Base-by-base conservation (phyloP, 2,113 vertebrate genomes). In the Sinocyclocheilus maitianheensis region DNA sequence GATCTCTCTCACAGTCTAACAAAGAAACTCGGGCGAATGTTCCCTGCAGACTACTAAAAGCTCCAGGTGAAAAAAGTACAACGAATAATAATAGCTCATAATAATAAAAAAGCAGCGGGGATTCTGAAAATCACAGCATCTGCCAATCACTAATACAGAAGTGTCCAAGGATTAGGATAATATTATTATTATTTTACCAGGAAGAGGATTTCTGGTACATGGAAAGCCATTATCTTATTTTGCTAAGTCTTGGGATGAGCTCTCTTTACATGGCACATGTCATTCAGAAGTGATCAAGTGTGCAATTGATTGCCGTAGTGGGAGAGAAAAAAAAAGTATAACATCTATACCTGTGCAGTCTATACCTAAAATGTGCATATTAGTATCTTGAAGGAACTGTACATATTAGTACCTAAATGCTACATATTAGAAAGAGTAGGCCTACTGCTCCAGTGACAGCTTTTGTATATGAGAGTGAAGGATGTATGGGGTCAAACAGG, bases 31-130 rank as follows among this genome's bases (percentile, higher is more conserved):
- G 87, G 90, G 90, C 3, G 88, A 89, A 88, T 2, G n/a, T 65
- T 93, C 90, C 90, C 91, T 84, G 81, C 89, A 91, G 92, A 92
- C 90, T 89, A 90, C 88, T 24, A 26, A 62, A 81, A 80, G 37
- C 87, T 60, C 85, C 79, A 60, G 30, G 77, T 69, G 82, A 6
- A 13, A 87, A 84, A 58, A 55, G 63, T 84, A 6, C 6, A n/a
- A 22, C 6, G 22, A 40, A 48, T 20, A 62, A 62, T 51, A 74
- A n/a, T 22, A 43, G 40, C 13, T 51, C 16, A 76, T 76, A 48
- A 48, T 76, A 51, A 24, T 16, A 37, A 26, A 76, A 78, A 85
- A 58, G 26, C 74, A 67, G 43, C 4, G 43, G 46, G 22, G n/a
- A 58, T 60, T 65, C 58, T 53, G 22, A 63, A 37, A 60, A 86